Percentiles rank a stretch among this genome's conserved stretches.
Evolutionary conservation across 92 coral and sea anemone genomes (phyloP).

Genomic region (Isaurus tuberculatus): DNA sequence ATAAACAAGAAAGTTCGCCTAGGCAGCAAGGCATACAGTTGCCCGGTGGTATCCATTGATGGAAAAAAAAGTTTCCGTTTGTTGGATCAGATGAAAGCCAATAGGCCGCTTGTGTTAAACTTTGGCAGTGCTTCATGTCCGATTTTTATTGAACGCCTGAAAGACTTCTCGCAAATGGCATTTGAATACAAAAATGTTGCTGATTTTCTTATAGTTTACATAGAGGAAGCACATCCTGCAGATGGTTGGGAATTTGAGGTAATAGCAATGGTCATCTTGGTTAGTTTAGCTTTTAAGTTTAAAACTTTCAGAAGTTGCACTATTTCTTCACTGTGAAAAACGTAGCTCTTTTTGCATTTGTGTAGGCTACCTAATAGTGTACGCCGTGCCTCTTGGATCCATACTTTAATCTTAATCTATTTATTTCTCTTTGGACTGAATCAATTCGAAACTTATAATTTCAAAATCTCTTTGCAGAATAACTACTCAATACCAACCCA

Average conservation of each 20-base stretch:
- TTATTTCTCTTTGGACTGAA: not conserved
- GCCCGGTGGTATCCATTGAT: conserved; percentile 53
- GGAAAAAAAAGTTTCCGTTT: conserved; percentile 56
- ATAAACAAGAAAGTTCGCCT: conserved; percentile 41
- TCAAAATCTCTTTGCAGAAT: conserved; percentile 61
- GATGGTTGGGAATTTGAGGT: conserved; percentile 73
- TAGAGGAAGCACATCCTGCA: conserved; percentile 63
- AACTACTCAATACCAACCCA: conserved; percentile 81
- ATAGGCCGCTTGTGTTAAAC: conserved; percentile 51
- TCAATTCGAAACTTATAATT: not conserved
- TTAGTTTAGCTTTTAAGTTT: not conserved
- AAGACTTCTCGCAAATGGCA: conserved; percentile 41
- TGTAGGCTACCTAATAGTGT: not conserved
- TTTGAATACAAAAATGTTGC: conserved; percentile 38
- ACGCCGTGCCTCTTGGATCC: not conserved
- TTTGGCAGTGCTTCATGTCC: conserved; percentile 66
- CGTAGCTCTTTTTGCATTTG: not conserved
- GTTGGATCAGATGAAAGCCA: conserved; percentile 47
- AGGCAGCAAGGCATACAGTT: conserved; percentile 54
- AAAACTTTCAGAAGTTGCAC: not conserved
- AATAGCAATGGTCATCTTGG: not conserved
- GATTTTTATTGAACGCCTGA: conserved; percentile 48
- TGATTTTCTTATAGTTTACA: conserved; percentile 60
- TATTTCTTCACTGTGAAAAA: not conserved
- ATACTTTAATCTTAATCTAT: not conserved